Conservation (phyloP, 2,888 invertebrate genomes). For the Dorcus hopei region DNA sequence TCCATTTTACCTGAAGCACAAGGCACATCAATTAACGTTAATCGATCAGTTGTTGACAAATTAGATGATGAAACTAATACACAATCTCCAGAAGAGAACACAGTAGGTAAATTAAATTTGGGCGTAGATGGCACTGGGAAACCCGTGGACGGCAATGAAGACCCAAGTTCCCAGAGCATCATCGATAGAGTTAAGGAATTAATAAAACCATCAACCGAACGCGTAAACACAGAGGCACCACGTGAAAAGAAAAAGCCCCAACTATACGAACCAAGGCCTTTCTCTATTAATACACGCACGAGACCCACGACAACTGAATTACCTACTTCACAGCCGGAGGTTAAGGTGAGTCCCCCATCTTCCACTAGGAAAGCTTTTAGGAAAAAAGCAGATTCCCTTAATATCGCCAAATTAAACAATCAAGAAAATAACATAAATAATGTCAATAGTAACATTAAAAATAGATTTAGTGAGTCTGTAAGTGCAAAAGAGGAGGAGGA, state of each 20-base stretch:
- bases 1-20: conserved; percentile 2
- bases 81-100: not conserved
- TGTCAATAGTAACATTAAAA: not conserved
- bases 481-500: not conserved
- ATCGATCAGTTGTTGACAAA: too few relatives aligned
- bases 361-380: conserved; percentile 19
- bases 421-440: conserved; percentile 13
- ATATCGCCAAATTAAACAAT: conserved; percentile 12
- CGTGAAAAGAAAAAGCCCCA: conserved; percentile 28
- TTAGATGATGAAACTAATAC: too few relatives aligned
- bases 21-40: too few relatives aligned
- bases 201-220: too few relatives aligned
- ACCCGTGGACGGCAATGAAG: too few relatives aligned
- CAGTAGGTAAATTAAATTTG: not conserved
- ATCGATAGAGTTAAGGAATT: too few relatives aligned
- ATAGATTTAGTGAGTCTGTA: not conserved
- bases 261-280: conserved; percentile 41
- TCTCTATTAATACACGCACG: conserved; percentile 35
- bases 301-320: conserved; percentile 30
- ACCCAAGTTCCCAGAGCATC: too few relatives aligned
- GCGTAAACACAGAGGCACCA: not conserved
- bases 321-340: conserved; percentile 22
- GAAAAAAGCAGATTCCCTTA: conserved; percentile 7
- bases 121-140: too few relatives aligned
- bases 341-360: conserved; percentile 24